Conservation (phyloP, 2,888 invertebrate genomes). For the Chrysolina americana region DNA sequence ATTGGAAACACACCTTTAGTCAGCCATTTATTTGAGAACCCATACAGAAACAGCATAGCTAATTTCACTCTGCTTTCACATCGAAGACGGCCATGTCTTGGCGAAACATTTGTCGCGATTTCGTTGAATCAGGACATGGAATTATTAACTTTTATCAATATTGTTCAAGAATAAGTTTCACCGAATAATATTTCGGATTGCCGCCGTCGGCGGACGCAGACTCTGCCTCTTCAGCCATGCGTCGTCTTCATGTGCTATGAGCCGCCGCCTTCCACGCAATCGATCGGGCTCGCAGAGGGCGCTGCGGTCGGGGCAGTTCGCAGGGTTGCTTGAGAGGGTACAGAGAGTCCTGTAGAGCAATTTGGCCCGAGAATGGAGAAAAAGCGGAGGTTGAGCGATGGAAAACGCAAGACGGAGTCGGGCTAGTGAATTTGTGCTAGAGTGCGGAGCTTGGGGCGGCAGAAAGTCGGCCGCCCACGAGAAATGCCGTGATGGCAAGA, state of each 20-base stretch:
- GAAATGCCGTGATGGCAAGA: constrained; percentile 82
- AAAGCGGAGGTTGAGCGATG: constrained; percentile 64
- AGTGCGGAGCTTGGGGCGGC: constrained; percentile 62
- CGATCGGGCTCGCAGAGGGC: constrained; percentile 66
- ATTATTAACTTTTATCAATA: too few species aligned
- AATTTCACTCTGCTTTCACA: too few species aligned
- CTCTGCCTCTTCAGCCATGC: constrained; percentile 13
- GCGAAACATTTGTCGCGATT: too few species aligned
- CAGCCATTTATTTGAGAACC: too few species aligned
- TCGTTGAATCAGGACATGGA: too few species aligned
- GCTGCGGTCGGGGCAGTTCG: constrained; percentile 67
- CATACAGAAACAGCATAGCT: too few species aligned
- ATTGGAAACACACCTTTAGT: too few species aligned
- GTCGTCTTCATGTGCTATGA: constrained; percentile 8
- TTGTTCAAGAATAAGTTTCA: too few species aligned
- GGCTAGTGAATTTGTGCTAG: constrained; percentile 62
- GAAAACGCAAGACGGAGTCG: constrained; percentile 57
- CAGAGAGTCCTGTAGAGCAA: constrained; percentile 63
- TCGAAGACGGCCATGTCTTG: too few species aligned
- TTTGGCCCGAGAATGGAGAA: constrained; percentile 67
- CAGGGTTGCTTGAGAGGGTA: constrained; percentile 67
- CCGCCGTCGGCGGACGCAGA: not conserved
- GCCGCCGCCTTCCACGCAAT: constrained; percentile 56
- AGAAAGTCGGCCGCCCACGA: constrained; percentile 72
- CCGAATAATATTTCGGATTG: not conserved